phyloP scores from a whole-genome alignment of 2,888 invertebrate genomes.

The Bombyx huttoni region DNA sequence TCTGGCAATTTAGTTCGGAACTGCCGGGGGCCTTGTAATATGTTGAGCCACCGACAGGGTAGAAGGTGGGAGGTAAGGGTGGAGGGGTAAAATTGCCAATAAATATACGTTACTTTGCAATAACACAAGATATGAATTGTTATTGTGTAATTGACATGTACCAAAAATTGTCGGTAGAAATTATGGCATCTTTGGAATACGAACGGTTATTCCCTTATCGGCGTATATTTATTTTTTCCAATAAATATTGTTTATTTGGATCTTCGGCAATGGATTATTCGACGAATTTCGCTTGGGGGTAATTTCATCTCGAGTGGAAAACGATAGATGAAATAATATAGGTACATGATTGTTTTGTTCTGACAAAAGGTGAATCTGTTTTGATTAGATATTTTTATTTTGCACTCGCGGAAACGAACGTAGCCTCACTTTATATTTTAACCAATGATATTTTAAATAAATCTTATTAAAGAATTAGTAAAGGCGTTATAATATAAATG shows the following conservation, averaged over 20 bases:
- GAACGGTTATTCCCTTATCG: not conserved
- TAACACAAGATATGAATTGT: conserved; percentile 27
- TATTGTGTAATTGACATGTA: conserved; percentile 7
- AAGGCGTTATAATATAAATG: too few relatives aligned
- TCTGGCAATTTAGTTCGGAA: conserved; percentile 11
- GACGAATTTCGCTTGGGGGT: not conserved
- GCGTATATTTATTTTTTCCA: not conserved
- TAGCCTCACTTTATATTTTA: too few relatives aligned
- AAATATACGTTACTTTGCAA: conserved; percentile 35
- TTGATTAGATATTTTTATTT: too few relatives aligned
- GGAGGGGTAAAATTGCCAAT: conserved; percentile 27
- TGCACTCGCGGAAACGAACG: too few relatives aligned
- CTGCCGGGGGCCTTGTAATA: conserved; percentile 8
- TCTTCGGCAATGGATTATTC: not conserved
- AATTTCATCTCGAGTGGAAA: not conserved
- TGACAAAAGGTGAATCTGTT: not conserved
- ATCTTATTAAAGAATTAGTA: too few relatives aligned
- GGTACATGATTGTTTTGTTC: not conserved
- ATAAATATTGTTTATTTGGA: not conserved
- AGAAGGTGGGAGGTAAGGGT: conserved; percentile 7
- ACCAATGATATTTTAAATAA: too few relatives aligned
- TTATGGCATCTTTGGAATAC: not conserved
- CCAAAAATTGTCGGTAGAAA: not conserved
- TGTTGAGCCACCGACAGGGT: conserved; percentile 9
- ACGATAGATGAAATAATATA: not conserved